A percentile compares a stretch with the other conserved stretches of the same genome.
Conservation (phyloP, 2,888 invertebrate genomes). For the Odiellus spinosus region DNA sequence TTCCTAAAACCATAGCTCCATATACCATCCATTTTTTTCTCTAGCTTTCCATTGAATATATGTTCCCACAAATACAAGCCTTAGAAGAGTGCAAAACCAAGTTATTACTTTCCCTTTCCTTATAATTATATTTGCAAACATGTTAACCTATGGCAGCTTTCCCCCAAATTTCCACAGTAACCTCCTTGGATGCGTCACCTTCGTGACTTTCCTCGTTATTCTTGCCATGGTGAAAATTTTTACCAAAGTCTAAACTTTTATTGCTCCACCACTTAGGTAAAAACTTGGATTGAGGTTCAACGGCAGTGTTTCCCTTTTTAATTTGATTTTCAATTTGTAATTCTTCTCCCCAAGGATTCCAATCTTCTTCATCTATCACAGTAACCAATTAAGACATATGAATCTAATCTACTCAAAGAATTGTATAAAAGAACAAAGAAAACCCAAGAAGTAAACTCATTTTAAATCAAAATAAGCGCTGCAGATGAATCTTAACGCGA, state of each 20-base stretch:
- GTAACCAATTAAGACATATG: too few relatives aligned
- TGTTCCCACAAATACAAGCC: slow-evolving; percentile 37
- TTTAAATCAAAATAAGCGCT: too few relatives aligned
- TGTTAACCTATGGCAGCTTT: slow-evolving; percentile 30
- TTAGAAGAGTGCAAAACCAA: slow-evolving; percentile 14
- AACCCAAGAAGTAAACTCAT: too few relatives aligned
- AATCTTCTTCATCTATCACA: slow-evolving; percentile 13
- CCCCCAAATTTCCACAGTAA: slow-evolving; percentile 27
- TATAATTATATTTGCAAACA: too few relatives aligned
- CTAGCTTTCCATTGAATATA: slow-evolving; percentile 31
- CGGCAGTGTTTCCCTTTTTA: not conserved
- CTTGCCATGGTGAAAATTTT: slow-evolving; percentile 8
- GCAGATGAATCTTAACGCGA: too few relatives aligned
- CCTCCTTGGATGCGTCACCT: not conserved
- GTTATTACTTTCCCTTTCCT: slow-evolving; percentile 1
- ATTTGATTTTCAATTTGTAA: slow-evolving; percentile 15
- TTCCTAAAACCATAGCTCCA: slow-evolving; percentile 32
- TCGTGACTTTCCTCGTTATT: slow-evolving; percentile 1
- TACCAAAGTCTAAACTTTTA: slow-evolving; percentile 13
- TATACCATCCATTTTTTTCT: slow-evolving; percentile 28
- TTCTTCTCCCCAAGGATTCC: slow-evolving; percentile 23
- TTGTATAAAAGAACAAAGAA: too few relatives aligned
- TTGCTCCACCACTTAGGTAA: slow-evolving; percentile 13
- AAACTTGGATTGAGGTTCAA: slow-evolving; percentile 4
- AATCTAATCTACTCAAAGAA: too few relatives aligned